Evolutionary conservation across 1,140 invertebrate genomes (phyloP).

Genomic region (Drosophila ercepeae): DNA sequence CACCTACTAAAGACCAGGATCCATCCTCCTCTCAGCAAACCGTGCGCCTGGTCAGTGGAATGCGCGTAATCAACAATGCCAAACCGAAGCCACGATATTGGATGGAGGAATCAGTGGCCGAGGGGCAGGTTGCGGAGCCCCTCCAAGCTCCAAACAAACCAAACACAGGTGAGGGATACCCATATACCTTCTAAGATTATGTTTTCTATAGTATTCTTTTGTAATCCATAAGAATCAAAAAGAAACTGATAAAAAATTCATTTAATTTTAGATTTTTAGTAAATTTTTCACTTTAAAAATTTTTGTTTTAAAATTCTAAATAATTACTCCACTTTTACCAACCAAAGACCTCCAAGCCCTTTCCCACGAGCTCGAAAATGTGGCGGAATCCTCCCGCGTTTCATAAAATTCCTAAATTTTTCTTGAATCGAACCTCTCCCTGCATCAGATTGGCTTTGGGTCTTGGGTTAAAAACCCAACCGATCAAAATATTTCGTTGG

Average conservation of each 20-base stretch:
- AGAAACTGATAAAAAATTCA: too few relatives aligned
- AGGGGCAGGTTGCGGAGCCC: neutral
- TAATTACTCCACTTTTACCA: too few relatives aligned
- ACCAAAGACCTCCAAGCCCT: too few relatives aligned
- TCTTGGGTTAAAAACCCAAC: neutral
- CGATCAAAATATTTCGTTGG: slow-evolving; percentile 12
- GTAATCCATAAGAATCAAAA: too few relatives aligned
- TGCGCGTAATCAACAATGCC: slow-evolving; percentile 60
- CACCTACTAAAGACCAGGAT: slow-evolving; percentile 24
- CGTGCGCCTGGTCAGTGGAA: slow-evolving; percentile 52
- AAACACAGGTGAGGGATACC: slow-evolving; percentile 5
- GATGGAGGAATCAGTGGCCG: slow-evolving; percentile 11
- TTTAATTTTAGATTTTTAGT: too few relatives aligned
- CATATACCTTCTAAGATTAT: neutral
- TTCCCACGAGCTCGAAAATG: too few relatives aligned
- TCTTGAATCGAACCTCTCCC: neutral
- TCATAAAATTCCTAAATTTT: neutral
- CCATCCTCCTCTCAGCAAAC: neutral
- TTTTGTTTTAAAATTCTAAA: too few relatives aligned
- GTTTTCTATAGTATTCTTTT: neutral
- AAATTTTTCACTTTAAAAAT: too few relatives aligned
- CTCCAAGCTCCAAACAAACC: slow-evolving; percentile 9
- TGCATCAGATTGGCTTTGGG: neutral
- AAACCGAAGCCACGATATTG: slow-evolving; percentile 54
- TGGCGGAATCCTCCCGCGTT: too few relatives aligned